Evolutionary conservation across 2,113 vertebrate genomes (phyloP).

Genomic region (Onychostoma macrolepis): DNA sequence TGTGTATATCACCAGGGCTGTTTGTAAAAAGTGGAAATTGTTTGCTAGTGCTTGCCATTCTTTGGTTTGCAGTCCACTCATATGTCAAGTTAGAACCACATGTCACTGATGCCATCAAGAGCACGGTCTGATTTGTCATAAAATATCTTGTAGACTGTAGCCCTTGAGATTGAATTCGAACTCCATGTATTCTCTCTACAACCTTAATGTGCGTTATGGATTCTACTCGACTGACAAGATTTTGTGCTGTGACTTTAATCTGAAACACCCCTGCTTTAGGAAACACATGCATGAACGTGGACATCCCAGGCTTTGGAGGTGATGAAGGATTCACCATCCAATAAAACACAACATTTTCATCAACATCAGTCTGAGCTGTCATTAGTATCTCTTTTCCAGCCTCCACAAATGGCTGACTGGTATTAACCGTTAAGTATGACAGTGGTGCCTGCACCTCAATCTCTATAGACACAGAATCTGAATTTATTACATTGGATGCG

Average conservation of each 20-base stretch:
- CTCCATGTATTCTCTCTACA: slow-evolving; percentile 70
- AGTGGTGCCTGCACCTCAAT: slow-evolving; percentile 69
- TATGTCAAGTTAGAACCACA: slow-evolving; percentile 76
- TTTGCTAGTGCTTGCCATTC: slow-evolving; percentile 49
- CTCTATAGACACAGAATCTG: slow-evolving; percentile 49
- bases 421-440: slow-evolving; percentile 64
- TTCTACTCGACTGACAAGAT: slow-evolving; percentile 66
- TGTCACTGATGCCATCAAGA: slow-evolving; percentile 63
- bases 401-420: slow-evolving; percentile 56
- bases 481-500: slow-evolving; percentile 74
- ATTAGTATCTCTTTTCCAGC: slow-evolving; percentile 67
- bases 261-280: slow-evolving; percentile 67
- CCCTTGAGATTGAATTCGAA: slow-evolving; percentile 63
- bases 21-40: slow-evolving; percentile 61
- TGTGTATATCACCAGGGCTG: slow-evolving; percentile 62
- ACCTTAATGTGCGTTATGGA: slow-evolving; percentile 66
- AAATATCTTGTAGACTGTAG: slow-evolving; percentile 65
- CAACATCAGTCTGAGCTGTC: slow-evolving; percentile 62
- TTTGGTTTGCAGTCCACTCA: slow-evolving; percentile 65
- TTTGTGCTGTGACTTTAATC: slow-evolving; percentile 68
- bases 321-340: slow-evolving; percentile 70
- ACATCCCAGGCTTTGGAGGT: slow-evolving; percentile 54
- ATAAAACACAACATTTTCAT: slow-evolving; percentile 63
- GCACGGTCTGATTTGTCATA: slow-evolving; percentile 64
- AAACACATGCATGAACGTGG: slow-evolving; percentile 68